Percentiles rank a stretch among this genome's conserved stretches.
phyloP scores from a whole-genome alignment of 2,113 vertebrate species.

The Microcebus lehilahytsara region DNA sequence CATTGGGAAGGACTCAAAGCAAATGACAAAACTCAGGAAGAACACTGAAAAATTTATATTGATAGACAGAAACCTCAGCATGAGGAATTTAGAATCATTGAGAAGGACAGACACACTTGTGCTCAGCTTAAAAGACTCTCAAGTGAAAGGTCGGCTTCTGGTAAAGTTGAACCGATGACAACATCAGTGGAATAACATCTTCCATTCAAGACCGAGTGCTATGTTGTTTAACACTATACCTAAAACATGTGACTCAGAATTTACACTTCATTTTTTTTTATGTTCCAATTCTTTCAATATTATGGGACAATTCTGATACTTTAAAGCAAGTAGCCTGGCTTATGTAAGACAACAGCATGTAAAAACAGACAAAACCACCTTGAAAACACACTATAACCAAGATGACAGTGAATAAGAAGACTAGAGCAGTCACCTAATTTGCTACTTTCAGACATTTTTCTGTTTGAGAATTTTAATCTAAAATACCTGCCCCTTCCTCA shows the following conservation, averaged over 20 bases:
- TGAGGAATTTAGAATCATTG: background rate
- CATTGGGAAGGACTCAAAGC: conserved; percentile 10
- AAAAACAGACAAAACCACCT: background rate
- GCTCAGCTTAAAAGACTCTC: background rate
- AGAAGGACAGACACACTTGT: background rate
- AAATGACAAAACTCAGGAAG: background rate
- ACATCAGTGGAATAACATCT: background rate
- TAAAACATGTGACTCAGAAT: conserved; percentile 5
- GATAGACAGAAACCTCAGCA: background rate
- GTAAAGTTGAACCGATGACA: background rate
- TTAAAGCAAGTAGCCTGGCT: conserved; percentile 19
- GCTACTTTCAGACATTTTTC: background rate
- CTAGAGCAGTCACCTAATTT: background rate
- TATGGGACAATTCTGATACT: background rate
- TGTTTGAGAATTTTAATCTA: background rate
- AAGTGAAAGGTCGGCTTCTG: background rate
- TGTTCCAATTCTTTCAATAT: background rate
- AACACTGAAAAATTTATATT: background rate
- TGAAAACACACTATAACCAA: background rate
- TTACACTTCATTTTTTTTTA: background rate
- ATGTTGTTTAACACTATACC: background rate
- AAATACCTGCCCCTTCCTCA: background rate
- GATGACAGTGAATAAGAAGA: background rate
- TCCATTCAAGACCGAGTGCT: background rate
- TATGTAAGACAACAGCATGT: background rate